Evolutionary conservation across 2,888 invertebrate species (phyloP), one percentile per base, ranked within the genome.

Genomic region (Melanophora roralis): DNA sequence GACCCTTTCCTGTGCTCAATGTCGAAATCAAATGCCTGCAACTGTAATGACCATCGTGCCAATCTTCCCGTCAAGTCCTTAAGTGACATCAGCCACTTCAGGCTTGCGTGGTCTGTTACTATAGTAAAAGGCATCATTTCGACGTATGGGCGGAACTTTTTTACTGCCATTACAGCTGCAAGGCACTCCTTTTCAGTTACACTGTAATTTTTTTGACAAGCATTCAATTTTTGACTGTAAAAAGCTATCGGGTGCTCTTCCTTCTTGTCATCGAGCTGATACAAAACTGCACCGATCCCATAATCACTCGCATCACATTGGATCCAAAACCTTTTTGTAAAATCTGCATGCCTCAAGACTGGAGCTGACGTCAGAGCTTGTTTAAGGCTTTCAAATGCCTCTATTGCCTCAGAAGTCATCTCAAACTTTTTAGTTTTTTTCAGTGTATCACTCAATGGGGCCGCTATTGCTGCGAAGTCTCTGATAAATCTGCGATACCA

Each of bases 121-220:
- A 73, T 23, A 4, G 68, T 51, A 19, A 72, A 72, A 14, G 49
- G 12, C 64, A 49, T 59, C 8, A 36, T 55, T 55, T 81, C 75
- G 5, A 78, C 68, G 27, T 78, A 78, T 0, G 67, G 45, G 0
- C 76, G 45, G 19, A 78, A 75, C 12, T 51, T 69, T 51, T 51
- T 65, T 1, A 53, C 40, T 2, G 40, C 51, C 53, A 53, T 32
- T 1, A 53, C 32, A 3, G 53, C 67, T 6, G 67, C 67, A 4
- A 55, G 11, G 19, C 67, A 67, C n/a, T 76, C 69, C n/a, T 71
- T 71, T 21, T 76, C 76, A 2, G 76, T 69, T 0, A 76, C 76
- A 7, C 19, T 64, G 14, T 74, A 64, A 8, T 74, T 67, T 49
- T 36, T 38, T 19, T 67, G 67, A 34, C 53, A 53, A 1, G 53